phyloP scores from a whole-genome alignment of 2,113 vertebrate species.

The Corvus cornix region DNA sequence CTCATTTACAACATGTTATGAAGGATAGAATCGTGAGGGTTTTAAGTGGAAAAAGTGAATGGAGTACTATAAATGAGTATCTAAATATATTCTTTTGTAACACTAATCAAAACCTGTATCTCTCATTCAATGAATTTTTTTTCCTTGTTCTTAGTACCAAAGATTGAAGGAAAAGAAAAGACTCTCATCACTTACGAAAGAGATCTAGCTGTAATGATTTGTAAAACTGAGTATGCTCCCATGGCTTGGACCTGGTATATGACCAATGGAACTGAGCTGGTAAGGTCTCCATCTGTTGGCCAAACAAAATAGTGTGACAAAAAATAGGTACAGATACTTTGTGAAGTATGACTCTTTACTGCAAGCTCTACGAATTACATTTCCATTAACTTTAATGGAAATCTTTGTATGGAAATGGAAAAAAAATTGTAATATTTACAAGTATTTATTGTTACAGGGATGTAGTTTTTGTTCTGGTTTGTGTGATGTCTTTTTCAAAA shows the following conservation, averaged over 20 bases:
- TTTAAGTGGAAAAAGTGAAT: background rate
- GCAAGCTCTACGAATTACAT: background rate
- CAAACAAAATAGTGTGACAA: background rate
- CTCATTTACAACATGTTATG: background rate
- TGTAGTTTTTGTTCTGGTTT: background rate
- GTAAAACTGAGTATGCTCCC: constrained; percentile 40
- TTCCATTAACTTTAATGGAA: background rate
- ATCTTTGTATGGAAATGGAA: background rate
- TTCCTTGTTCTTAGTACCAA: constrained; percentile 65
- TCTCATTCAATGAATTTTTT: background rate
- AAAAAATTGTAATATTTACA: background rate
- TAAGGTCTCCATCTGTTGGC: constrained; percentile 33
- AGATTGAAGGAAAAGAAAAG: constrained; percentile 60
- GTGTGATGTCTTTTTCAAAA: background rate
- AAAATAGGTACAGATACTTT: background rate
- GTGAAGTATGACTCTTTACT: background rate
- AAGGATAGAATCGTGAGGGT: background rate
- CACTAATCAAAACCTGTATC: background rate
- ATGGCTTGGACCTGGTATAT: constrained; percentile 71
- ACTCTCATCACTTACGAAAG: constrained; percentile 60
- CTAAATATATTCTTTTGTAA: background rate
- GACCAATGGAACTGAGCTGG: constrained; percentile 66
- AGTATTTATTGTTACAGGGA: background rate
- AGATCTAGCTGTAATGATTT: constrained; percentile 63
- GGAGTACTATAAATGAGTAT: background rate